Percentiles rank a stretch among this genome's conserved stretches.
Conservation (phyloP, 2,113 vertebrate species). For the Tricholaema leucomelas region DNA sequence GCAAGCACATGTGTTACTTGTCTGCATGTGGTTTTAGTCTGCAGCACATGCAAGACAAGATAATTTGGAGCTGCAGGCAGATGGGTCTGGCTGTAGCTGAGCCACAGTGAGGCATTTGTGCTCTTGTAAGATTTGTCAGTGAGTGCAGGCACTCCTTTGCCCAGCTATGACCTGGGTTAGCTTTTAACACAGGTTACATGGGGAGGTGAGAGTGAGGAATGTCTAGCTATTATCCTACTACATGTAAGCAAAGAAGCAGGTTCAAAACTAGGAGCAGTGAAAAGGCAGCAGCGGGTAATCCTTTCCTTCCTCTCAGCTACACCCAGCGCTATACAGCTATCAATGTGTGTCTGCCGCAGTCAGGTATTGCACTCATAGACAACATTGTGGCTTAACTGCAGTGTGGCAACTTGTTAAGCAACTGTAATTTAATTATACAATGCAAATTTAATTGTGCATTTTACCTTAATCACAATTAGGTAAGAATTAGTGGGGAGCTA, state of each 20-base stretch:
- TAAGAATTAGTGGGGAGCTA: background rate
- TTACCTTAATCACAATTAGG: background rate
- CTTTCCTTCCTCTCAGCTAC: background rate
- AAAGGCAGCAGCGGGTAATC: background rate
- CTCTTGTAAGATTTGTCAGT: background rate
- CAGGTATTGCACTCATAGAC: rapidly evolving
- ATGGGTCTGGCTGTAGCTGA: background rate
- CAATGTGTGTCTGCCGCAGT: background rate
- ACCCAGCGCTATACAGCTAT: background rate
- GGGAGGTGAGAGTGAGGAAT: background rate
- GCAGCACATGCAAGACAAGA: background rate
- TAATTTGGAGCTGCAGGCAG: background rate
- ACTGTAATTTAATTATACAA: background rate
- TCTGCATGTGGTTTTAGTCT: background rate
- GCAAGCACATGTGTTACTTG: background rate
- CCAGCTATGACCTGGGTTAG: background rate
- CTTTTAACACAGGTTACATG: background rate
- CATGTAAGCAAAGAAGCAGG: background rate
- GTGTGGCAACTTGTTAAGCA: background rate
- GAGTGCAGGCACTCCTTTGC: background rate
- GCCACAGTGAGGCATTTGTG: background rate
- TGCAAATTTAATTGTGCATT: background rate
- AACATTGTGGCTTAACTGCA: background rate
- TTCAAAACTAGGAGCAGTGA: background rate
- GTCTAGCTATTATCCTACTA: background rate